Base-by-base conservation (phyloP, 2,888 invertebrate genomes). In the Yponomeuta sedellus region DNA sequence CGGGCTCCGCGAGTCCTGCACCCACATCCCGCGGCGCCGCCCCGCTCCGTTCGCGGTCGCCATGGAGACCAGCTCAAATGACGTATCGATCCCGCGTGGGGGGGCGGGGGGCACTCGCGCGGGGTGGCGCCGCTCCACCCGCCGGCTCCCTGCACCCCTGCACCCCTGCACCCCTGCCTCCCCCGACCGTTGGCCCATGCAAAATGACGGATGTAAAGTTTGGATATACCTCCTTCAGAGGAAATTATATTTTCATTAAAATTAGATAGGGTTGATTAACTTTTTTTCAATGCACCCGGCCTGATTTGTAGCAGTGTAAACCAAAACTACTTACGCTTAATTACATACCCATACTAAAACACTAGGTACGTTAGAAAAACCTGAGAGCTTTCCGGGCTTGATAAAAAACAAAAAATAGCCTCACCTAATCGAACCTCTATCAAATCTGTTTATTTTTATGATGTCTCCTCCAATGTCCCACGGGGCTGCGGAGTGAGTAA, bases 181-280 rank as follows among this genome's bases (percentile, higher is more conserved):
- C 87, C 84, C 86, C 87, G 88, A 88, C 88, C 89, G 87, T 86
- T 88, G 89, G 90, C 91, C 90, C 91, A 90, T 91, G 90, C 90
- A 90, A 91, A 90, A 90, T 90, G 90, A 90, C 89, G 90, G 88
- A 91, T 91, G 91, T 91, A 90, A 90, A 90, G 85, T 90, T 91
- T 87, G 87, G 87, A 88, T 89, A 86, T 86, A 73, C 86, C 88
- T 87, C 86, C 90, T 91, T 88, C 78, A 79, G 83, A 88, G 88
- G 85, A 90, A 89, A 89, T 88, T 78, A 88, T 88, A 88, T 89
- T 90, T 89, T 88, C 87, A 89, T 90, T 86, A 86, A n/a, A 84
- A 52, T 78, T 85, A 88, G 86, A 88, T 88, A 82, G 84, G 85
- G 77, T 83, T 83, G 79, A 79, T 82, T 83, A 79, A 77, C 79